phyloP scores from a whole-genome alignment of 2,888 invertebrate genomes.

The Polyommatus icarus region DNA sequence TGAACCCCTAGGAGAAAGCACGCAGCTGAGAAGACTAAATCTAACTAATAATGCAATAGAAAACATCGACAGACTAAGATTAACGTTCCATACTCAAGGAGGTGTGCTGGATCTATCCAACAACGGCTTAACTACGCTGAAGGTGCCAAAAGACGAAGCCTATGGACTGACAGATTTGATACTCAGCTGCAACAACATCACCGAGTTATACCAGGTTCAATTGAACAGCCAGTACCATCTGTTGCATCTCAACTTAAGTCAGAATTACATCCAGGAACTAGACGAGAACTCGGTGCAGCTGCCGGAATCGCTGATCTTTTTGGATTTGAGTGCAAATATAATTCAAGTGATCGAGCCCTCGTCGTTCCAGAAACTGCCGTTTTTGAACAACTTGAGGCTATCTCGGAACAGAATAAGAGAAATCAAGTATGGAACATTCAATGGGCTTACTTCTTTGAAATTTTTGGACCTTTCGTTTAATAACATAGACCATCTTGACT shows the following conservation, averaged over 20 bases:
- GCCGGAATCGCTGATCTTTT: conserved; percentile 50
- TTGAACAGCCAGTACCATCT: conserved; percentile 56
- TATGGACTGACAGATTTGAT: conserved; percentile 52
- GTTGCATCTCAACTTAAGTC: conserved; percentile 55
- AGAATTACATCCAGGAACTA: conserved; percentile 55
- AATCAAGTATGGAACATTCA: conserved; percentile 62
- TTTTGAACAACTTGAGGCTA: conserved; percentile 57
- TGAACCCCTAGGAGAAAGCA: conserved; percentile 53
- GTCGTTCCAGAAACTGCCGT: conserved; percentile 51
- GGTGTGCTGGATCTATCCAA: conserved; percentile 67
- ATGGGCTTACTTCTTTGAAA: conserved; percentile 51
- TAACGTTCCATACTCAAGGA: conserved; percentile 62
- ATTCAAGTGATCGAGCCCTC: conserved; percentile 59
- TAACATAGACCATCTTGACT: conserved; percentile 54
- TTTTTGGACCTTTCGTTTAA: conserved; percentile 55
- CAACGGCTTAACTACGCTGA: conserved; percentile 56
- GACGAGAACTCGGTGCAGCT: conserved; percentile 54
- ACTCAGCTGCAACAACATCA: conserved; percentile 61
- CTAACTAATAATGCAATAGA: conserved; percentile 60
- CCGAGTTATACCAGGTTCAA: conserved; percentile 52
- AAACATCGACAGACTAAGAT: conserved; percentile 52
- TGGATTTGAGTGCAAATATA: conserved; percentile 60
- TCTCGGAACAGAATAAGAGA: conserved; percentile 53
- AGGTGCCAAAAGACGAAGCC: conserved; percentile 57
- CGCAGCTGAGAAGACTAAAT: conserved; percentile 59